A percentile compares a stretch with the other conserved stretches of the same genome.
phyloP scores from a whole-genome alignment of 2,113 vertebrate genomes.

The Panthera leo region DNA sequence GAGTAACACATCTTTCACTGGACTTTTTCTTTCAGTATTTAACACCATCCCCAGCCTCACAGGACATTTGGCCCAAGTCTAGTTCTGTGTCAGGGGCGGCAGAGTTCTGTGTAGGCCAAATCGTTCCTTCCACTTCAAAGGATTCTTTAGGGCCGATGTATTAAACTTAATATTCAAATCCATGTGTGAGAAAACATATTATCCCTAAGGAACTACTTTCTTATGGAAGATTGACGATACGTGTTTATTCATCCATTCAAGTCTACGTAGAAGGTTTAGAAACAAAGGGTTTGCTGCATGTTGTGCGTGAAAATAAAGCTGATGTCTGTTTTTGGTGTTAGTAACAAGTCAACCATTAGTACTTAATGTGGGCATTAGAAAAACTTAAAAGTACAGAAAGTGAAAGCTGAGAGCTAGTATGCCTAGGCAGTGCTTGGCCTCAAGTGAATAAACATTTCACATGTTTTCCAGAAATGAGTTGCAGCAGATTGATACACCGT shows the following conservation, averaged over 20 bases:
- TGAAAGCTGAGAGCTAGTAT: background rate
- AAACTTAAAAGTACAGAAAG: background rate
- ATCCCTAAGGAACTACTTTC: background rate
- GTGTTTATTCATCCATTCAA: background rate
- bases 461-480: conserved; percentile 21
- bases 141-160: background rate
- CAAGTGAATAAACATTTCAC: background rate
- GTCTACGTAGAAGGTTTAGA: background rate
- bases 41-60: background rate
- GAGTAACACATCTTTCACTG: background rate
- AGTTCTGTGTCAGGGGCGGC: background rate
- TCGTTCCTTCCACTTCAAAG: background rate
- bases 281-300: background rate
- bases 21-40: background rate
- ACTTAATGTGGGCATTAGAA: background rate
- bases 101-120: background rate
- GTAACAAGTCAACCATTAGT: background rate
- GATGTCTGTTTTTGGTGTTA: background rate
- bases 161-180: background rate
- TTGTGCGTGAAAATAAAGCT: background rate
- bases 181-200: background rate
- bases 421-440: background rate
- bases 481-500: background rate
- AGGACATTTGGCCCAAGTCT: background rate
- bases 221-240: background rate